Conservation (phyloP, 2,888 invertebrate species). For the Villa cingulata region DNA sequence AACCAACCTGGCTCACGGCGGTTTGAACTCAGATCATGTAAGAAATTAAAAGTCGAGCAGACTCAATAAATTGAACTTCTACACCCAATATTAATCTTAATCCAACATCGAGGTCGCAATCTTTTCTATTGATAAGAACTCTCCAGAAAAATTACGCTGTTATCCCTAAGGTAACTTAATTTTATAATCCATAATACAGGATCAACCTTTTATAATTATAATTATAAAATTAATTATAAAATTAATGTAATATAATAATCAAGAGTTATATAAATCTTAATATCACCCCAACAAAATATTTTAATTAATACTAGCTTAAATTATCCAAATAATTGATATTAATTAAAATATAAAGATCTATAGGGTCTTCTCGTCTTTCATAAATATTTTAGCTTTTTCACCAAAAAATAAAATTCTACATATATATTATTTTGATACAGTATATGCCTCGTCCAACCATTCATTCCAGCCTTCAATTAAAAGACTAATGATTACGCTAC, state of each 20-base stretch:
- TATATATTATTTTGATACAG: slow-evolving; percentile 43
- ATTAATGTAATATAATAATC: slow-evolving; percentile 31
- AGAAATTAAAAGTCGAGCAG: slow-evolving; percentile 72
- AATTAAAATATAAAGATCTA: slow-evolving; percentile 48
- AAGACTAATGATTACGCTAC: slow-evolving; percentile 69
- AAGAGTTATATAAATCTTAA: slow-evolving; percentile 46
- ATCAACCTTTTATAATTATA: slow-evolving; percentile 39
- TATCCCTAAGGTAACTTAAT: slow-evolving; percentile 71
- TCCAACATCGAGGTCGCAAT: slow-evolving; percentile 85
- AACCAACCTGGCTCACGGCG: slow-evolving; percentile 75
- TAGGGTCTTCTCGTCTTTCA: slow-evolving; percentile 68
- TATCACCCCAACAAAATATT: slow-evolving; percentile 52
- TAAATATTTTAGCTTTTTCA: slow-evolving; percentile 52
- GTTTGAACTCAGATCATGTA: slow-evolving; percentile 84
- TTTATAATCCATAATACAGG: slow-evolving; percentile 47
- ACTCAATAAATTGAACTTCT: slow-evolving; percentile 54
- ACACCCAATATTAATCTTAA: slow-evolving; percentile 53
- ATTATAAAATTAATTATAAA: no score
- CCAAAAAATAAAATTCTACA: slow-evolving; percentile 44
- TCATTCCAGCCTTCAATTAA: slow-evolving; percentile 70
- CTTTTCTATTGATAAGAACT: slow-evolving; percentile 59
- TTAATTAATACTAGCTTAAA: slow-evolving; percentile 13
- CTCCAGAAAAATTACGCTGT: slow-evolving; percentile 67
- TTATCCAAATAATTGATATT: slow-evolving; percentile 22
- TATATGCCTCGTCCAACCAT: slow-evolving; percentile 52